Base-by-base conservation (phyloP, 2,797 vertebrate species). In the Limnodromus scolopaceus region DNA sequence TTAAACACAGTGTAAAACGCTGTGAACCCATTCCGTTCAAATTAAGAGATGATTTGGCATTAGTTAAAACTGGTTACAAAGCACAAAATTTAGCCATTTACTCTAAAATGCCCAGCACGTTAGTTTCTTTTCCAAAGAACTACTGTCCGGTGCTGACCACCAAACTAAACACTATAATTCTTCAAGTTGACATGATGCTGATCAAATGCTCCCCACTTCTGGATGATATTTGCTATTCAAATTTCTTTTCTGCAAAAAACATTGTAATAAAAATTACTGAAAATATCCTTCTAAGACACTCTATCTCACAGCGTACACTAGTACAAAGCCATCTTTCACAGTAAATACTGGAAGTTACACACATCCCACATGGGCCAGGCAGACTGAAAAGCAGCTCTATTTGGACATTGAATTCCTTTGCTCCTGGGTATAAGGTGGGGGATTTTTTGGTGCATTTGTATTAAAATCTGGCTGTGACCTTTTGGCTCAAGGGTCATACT, bases 181-280 rank as follows among this genome's bases (percentile, higher is more conserved):
- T 97, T 98, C 97, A 71, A 96, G 97, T 94, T 97, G 97, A 75
- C 97, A 80, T 77, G 92, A 58, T 95, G 98, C 97, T 97, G 98
- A 87, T 91, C 96, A 97, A 97, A 96, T 78, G 96, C 94, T 98
- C 97, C 97, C 82, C 89, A 97, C 92, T 94, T 92, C 94, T 49
- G 91, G 97, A 90, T 93, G 96, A 96, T 60, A 92, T 97, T 94
- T 96, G 96, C 95, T 85, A 96, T 93, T 97, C 97, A 98, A 87
- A 86, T 97, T 83, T 97, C 97, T 98, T 98, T 97, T 97, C 98
- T 98, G 98, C 16, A 98, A 98, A 89, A 98, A 88, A 98, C 63
- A 98, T 92, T 66, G 92, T 57, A 84, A 96, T 54, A 93, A 89
- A 34, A 41, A 75, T 98, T 96, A 98, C 84, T 97, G 78, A 84